Conservation (phyloP, 2,888 invertebrate species). For the Sarcophaga caerulescens region DNA sequence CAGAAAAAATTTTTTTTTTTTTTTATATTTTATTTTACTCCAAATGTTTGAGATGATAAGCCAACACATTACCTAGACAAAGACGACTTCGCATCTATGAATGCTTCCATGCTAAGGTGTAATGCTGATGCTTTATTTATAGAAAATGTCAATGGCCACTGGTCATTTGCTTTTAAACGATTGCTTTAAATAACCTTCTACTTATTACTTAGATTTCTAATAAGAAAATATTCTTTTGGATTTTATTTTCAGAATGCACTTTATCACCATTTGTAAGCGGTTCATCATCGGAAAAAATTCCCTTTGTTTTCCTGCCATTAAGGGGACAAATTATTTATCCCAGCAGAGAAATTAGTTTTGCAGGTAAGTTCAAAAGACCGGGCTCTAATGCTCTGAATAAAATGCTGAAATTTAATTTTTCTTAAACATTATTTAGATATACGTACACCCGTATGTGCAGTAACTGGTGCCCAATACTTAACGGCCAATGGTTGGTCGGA, state of each 20-base stretch:
- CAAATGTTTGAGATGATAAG: no score
- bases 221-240: background rate
- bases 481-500: conserved; percentile 91
- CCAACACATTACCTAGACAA: no score
- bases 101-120: no score
- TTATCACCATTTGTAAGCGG: conserved; percentile 90
- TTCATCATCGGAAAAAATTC: conserved; percentile 89
- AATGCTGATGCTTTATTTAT: background rate
- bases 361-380: conserved; percentile 80
- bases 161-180: background rate
- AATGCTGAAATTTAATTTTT: no score
- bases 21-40: no score
- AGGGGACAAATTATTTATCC: conserved; percentile 94
- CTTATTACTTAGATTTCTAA: background rate
- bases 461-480: conserved; percentile 91
- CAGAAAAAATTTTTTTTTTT: no score
- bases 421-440: conserved; percentile 83
- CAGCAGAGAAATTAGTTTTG: conserved; percentile 91
- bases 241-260: conserved; percentile 86
- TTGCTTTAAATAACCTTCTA: background rate
- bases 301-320: conserved; percentile 92
- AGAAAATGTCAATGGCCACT: background rate
- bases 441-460: conserved; percentile 91
- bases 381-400: no score
- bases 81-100: no score